A percentile compares a stretch with the other conserved stretches of the same genome.
These are phyloP conservation scores for Agrochola lota DNA, from an alignment of 2,888 invertebrate genomes.

Conservation along the genomic window DNA sequence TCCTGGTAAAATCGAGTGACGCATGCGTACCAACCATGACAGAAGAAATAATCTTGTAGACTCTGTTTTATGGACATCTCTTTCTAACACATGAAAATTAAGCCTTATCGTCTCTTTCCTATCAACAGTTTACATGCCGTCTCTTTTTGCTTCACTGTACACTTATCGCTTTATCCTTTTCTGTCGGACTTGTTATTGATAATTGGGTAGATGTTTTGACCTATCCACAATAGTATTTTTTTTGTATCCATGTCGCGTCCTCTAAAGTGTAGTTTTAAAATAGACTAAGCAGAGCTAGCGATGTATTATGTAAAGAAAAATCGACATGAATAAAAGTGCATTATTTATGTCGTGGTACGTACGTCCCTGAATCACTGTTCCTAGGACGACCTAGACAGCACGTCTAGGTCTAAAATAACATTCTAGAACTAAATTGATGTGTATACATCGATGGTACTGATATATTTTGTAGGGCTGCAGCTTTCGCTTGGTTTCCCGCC, in stretches of 20 bases:
- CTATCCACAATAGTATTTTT: slow-evolving; percentile 61
- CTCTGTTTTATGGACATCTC: slow-evolving; percentile 80
- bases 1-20: slow-evolving; percentile 82
- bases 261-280: not conserved
- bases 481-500: slow-evolving; percentile 81
- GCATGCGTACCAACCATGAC: slow-evolving; percentile 88
- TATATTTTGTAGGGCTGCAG: slow-evolving; percentile 62
- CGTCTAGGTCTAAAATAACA: slow-evolving; percentile 75
- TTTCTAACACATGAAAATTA: slow-evolving; percentile 64
- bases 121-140: slow-evolving; percentile 78
- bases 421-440: slow-evolving; percentile 69
- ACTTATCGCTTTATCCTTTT: slow-evolving; percentile 70
- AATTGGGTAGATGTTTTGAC: slow-evolving; percentile 69
- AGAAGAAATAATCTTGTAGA: slow-evolving; percentile 77
- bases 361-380: slow-evolving; percentile 72
- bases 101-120: slow-evolving; percentile 70
- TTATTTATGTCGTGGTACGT: slow-evolving; percentile 50
- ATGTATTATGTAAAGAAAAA: slow-evolving; percentile 43
- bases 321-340: slow-evolving; percentile 28
- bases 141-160: slow-evolving; percentile 63
- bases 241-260: slow-evolving; percentile 70
- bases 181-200: slow-evolving; percentile 79
- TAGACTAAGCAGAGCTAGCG: slow-evolving; percentile 18
- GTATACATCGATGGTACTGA: slow-evolving; percentile 48
- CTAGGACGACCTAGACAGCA: slow-evolving; percentile 75